Evolutionary conservation across 2,888 invertebrate genomes (phyloP).

Genomic region (Elaeidobius kamerunicus): DNA sequence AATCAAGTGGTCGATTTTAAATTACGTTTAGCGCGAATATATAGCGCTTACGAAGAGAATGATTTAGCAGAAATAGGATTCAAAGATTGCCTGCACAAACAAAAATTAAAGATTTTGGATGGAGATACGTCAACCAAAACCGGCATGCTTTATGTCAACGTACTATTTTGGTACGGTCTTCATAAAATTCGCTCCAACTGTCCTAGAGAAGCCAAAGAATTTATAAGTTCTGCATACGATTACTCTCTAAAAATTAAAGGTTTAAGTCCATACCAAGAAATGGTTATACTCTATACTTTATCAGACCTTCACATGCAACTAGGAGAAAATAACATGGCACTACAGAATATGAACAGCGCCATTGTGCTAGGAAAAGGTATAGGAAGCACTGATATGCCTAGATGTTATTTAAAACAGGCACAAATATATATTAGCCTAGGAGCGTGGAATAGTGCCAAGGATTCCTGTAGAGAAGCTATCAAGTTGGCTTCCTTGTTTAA

Average conservation of each 20-base stretch:
- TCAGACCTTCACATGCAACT: constrained; percentile 46
- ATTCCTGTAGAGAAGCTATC: constrained; percentile 45
- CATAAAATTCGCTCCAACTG: constrained; percentile 45
- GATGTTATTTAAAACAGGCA: constrained; percentile 49
- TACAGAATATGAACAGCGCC: constrained; percentile 48
- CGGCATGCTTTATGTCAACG: constrained; percentile 48
- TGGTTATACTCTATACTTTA: constrained; percentile 51
- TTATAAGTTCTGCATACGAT: constrained; percentile 47
- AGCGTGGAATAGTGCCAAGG: constrained; percentile 43
- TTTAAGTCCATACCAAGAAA: constrained; percentile 49
- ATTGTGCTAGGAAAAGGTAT: constrained; percentile 49
- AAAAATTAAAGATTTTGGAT: constrained; percentile 45
- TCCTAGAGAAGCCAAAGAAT: constrained; percentile 44
- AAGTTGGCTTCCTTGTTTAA: constrained; percentile 44
- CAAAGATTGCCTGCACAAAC: constrained; percentile 46
- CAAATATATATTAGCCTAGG: constrained; percentile 47
- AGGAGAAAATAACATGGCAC: constrained; percentile 47
- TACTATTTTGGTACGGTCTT: constrained; percentile 51
- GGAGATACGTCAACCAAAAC: constrained; percentile 48
- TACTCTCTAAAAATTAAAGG: constrained; percentile 48
- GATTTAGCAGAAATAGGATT: constrained; percentile 50
- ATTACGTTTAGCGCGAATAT: constrained; percentile 49
- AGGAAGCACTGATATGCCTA: constrained; percentile 50
- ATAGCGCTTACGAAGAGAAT: constrained; percentile 45
- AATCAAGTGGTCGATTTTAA: constrained; percentile 49